Conservation (phyloP, 2,113 vertebrate species). For the Seriola rivoliana region DNA sequence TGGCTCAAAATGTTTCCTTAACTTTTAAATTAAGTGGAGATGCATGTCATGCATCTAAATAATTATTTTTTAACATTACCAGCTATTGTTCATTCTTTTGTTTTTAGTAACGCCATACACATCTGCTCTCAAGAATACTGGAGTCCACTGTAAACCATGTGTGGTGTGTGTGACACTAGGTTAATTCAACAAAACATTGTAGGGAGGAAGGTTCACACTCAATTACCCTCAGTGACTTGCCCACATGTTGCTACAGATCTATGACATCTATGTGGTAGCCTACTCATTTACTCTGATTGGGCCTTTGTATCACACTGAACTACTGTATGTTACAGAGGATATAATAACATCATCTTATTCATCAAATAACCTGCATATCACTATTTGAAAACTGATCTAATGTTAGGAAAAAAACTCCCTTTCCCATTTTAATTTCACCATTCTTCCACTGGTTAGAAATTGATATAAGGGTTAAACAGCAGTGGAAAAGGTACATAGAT, state of each 20-base stretch:
- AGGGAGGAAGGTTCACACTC: not conserved
- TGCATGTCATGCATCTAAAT: not conserved
- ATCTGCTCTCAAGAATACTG: not conserved
- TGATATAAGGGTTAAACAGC: too few relatives aligned
- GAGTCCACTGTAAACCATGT: not conserved
- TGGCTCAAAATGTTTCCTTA: too few relatives aligned
- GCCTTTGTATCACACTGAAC: not conserved
- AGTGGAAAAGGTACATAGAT: too few relatives aligned
- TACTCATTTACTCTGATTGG: not conserved
- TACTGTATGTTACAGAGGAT: not conserved
- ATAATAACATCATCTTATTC: not conserved
- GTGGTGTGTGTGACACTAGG: not conserved
- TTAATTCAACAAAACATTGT: constrained; percentile 18
- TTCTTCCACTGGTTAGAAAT: too few relatives aligned
- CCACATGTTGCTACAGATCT: constrained; percentile 10
- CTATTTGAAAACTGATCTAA: not conserved
- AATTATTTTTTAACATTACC: not conserved
- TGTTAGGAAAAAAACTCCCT: too few relatives aligned
- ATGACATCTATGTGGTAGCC: not conserved
- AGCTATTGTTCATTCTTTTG: not conserved
- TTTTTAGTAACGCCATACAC: not conserved
- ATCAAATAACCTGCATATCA: too few relatives aligned
- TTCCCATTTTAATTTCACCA: too few relatives aligned
- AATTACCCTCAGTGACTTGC: not conserved
- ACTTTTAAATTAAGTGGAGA: not conserved